phyloP scores from a whole-genome alignment of 2,888 invertebrate genomes.

The Athalia cordata region DNA sequence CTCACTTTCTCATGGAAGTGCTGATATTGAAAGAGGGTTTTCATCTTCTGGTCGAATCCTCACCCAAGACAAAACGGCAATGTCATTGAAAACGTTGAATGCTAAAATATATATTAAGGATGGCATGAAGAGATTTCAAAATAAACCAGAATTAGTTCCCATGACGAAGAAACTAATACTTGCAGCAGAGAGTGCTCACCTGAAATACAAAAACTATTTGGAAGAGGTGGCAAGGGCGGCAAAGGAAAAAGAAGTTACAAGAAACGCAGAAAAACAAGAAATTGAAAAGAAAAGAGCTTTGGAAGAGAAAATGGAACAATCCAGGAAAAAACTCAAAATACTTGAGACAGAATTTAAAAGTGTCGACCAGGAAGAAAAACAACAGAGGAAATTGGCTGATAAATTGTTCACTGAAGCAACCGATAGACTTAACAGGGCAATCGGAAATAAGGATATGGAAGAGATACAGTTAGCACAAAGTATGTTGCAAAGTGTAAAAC shows the following conservation, averaged over 20 bases:
- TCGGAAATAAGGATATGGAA: background rate
- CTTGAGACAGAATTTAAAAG: conserved; percentile 7
- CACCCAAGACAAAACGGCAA: conserved; percentile 16
- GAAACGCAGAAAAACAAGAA: conserved; percentile 19
- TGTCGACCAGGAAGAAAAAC: conserved; percentile 22
- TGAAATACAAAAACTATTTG: conserved; percentile 34
- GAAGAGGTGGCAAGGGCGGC: background rate
- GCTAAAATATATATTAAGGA: conserved; percentile 25
- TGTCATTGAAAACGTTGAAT: conserved; percentile 25
- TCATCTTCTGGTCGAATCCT: conserved; percentile 30
- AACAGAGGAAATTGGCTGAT: conserved; percentile 12
- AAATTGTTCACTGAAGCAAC: background rate
- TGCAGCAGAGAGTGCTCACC: conserved; percentile 19
- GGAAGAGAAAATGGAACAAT: conserved; percentile 9
- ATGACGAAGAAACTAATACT: conserved; percentile 30
- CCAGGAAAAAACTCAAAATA: conserved; percentile 14
- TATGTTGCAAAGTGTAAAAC: background rate
- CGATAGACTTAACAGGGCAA: conserved; percentile 7
- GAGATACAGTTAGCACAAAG: conserved; percentile 1
- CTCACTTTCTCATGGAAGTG: conserved; percentile 20
- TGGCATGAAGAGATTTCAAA: conserved; percentile 36
- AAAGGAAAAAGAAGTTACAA: conserved; percentile 9
- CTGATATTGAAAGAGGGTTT: conserved; percentile 33
- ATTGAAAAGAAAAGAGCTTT: conserved; percentile 24
- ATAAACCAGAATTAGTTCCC: conserved; percentile 29